Evolutionary conservation across 1,140 invertebrate genomes (phyloP), one percentile per base, ranked within the genome.

Genomic region (Sogatella furcifera): DNA sequence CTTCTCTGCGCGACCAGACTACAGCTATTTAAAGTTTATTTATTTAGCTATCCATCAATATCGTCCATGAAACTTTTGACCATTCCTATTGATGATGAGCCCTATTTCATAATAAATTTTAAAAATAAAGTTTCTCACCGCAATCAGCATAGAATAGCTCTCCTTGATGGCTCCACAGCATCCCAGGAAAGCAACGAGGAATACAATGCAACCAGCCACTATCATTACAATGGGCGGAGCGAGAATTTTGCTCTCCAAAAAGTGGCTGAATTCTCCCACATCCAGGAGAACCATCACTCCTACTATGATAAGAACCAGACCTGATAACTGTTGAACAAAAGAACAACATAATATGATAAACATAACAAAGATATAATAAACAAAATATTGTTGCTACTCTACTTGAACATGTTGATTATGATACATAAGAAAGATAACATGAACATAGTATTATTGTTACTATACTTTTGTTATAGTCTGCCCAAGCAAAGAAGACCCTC

Each of bases 141-240:
- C 83, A 46, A 85, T 77, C 0, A 88, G 71, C 70, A 88, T 77
- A 42, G 78, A 80, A 55, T 81, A 78, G 59, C 80, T 84, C 67
- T 88, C 85, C 63, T 81, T 80, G 41, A 86, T 80, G 14, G 85
- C 85, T n/a, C 86, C 86, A 66, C 83, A 88, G 66, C 86, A 89
- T 58, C 86, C 86, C 54, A 87, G 71, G 59, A 85, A 86, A 5
- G 85, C 84, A 42, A 86, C 79, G 11, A 85, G 63, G 63, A 87
- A 86, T 52, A 86, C 79, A 21, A 87, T 76, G 9, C 75, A 65
- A 1, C 86, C 86, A 28, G 82, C 78, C 15, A 85, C 74, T 49
- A 88, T 86, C 1, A 89, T 70, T 9, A 87, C 76, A 24, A 84
- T 76, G 0, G 82, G 78, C 9, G 81, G 80, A 3, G 78, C 78